A percentile compares a stretch with the other conserved stretches of the same genome.
phyloP scores from a whole-genome alignment of 1,140 invertebrate genomes.

The Pentalonia nigronervosa region DNA sequence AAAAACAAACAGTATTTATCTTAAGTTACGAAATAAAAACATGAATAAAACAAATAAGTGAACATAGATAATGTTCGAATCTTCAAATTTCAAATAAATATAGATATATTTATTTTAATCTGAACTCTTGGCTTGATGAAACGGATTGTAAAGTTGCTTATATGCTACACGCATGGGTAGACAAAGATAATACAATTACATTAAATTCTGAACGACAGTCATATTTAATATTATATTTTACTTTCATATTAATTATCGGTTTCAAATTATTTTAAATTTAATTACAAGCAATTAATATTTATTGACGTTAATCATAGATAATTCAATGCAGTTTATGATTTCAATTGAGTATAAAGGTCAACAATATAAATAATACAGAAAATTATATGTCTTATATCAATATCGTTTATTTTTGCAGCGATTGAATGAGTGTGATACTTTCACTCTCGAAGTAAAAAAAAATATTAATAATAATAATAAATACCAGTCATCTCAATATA shows the following conservation, averaged over 20 bases:
- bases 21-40: not conserved
- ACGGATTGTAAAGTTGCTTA: not conserved
- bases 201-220: not conserved
- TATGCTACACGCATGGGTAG: not conserved
- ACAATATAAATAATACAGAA: not conserved
- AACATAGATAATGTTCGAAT: not conserved
- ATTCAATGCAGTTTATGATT: not conserved
- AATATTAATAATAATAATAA: not conserved
- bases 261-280: not conserved
- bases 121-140: not conserved
- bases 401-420: not conserved
- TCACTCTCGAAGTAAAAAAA: not conserved
- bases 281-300: not conserved
- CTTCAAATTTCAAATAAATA: not conserved
- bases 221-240: not conserved
- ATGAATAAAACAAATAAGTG: not conserved
- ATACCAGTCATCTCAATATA: not conserved
- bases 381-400: not conserved
- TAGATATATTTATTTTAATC: not conserved
- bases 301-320: not conserved
- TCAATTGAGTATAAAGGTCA: conserved; percentile 22
- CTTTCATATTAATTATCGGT: not conserved
- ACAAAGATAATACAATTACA: not conserved
- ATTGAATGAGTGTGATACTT: not conserved
- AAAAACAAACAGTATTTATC: not conserved